phyloP scores from a whole-genome alignment of 2,113 vertebrate genomes.

The Neomonachus schauinslandi region DNA sequence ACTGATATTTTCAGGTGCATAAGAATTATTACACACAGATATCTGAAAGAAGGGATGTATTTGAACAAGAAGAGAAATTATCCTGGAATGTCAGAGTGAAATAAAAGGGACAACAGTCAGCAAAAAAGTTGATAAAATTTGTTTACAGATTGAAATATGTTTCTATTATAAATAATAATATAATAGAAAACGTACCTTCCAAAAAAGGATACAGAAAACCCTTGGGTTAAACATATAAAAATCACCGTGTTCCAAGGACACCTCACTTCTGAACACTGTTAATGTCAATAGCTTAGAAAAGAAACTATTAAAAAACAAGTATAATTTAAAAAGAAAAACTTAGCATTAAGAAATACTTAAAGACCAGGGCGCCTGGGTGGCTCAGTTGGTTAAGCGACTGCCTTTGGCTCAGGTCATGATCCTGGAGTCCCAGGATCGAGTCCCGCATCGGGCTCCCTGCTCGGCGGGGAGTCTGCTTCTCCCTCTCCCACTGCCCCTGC shows the following conservation, averaged over 20 bases:
- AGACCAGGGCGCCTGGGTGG: too few relatives aligned
- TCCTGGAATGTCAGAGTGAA: not conserved
- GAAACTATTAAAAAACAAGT: not conserved
- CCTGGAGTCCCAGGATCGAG: too few relatives aligned
- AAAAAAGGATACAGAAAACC: not conserved
- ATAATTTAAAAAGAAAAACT: not conserved
- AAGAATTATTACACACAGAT: not conserved
- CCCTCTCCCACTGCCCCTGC: too few relatives aligned
- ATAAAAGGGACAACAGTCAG: not conserved
- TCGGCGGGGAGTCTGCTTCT: too few relatives aligned
- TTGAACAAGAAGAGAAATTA: not conserved
- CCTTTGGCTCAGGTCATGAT: too few relatives aligned
- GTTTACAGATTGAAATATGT: not conserved
- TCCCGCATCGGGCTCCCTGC: too few relatives aligned
- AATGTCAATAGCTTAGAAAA: not conserved
- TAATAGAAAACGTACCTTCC: not conserved
- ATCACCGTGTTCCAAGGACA: not conserved
- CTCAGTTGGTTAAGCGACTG: too few relatives aligned
- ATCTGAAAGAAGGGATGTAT: not conserved
- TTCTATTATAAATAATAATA: not conserved
- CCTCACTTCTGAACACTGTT: not conserved
- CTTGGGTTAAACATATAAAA: constrained; percentile 17
- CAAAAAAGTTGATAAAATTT: constrained; percentile 6
- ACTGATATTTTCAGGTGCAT: not conserved
- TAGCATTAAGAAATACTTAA: not conserved